These are phyloP conservation scores for Lycodopsis pacificus DNA, from an alignment of 2,797 vertebrate species.

Conservation along the genomic window DNA sequence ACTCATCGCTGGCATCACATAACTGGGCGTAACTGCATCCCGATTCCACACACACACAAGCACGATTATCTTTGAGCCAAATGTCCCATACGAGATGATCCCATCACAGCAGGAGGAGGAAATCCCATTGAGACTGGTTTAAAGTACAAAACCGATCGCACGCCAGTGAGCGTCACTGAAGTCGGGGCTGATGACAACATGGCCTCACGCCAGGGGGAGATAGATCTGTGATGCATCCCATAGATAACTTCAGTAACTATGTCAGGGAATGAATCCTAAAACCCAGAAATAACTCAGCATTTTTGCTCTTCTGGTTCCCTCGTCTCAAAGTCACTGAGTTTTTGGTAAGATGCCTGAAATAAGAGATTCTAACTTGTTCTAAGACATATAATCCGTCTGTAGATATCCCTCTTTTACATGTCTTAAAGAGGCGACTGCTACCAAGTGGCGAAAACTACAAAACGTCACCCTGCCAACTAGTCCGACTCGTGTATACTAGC, in stretches of 20 bases:
- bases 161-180: conserved; percentile 20
- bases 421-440: too few relatives aligned
- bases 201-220: background rate
- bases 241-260: background rate
- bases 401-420: too few relatives aligned
- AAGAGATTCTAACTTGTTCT: too few relatives aligned
- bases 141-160: conserved; percentile 29
- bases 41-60: conserved; percentile 48
- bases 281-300: too few relatives aligned
- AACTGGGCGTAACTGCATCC: conserved; percentile 40
- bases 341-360: too few relatives aligned
- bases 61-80: conserved; percentile 62
- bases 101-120: conserved; percentile 60
- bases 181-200: conserved; percentile 15
- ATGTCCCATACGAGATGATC: conserved; percentile 59
- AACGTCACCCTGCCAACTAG: too few relatives aligned
- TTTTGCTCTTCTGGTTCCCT: too few relatives aligned
- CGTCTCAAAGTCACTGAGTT: too few relatives aligned
- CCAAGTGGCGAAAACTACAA: too few relatives aligned
- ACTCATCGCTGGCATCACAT: conserved; percentile 51
- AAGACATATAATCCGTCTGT: too few relatives aligned
- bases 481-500: too few relatives aligned
- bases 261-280: conserved; percentile 1
- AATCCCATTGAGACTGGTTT: conserved; percentile 42
- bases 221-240: background rate